Percentiles rank a stretch among this genome's conserved stretches.
Evolutionary conservation across 2,888 invertebrate species (phyloP).

Genomic region (Apamea monoglypha): DNA sequence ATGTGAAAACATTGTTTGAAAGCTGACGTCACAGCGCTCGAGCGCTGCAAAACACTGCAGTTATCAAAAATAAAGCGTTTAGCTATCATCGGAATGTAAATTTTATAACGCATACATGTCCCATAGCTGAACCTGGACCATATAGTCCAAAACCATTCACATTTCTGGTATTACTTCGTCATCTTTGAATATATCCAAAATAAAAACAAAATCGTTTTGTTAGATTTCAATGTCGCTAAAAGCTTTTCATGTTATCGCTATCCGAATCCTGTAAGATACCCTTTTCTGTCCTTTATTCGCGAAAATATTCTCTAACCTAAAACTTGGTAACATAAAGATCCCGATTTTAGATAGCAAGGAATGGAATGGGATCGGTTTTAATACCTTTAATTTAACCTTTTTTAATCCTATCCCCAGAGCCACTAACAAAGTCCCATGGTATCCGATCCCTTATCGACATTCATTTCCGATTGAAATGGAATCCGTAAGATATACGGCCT

Average conservation of each 20-base stretch:
- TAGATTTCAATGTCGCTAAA: background rate
- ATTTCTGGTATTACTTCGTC: background rate
- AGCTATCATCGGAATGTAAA: constrained; percentile 28
- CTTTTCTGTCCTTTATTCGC: constrained; percentile 9
- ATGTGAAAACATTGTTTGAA: constrained; percentile 15
- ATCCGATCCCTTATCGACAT: constrained; percentile 43
- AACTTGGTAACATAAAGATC: constrained; percentile 35
- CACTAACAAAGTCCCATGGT: constrained; percentile 17
- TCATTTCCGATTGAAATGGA: constrained; percentile 29
- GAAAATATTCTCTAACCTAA: constrained; percentile 2
- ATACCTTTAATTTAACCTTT: constrained; percentile 41
- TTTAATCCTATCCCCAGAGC: constrained; percentile 15
- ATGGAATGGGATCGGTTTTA: constrained; percentile 7
- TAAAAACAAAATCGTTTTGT: background rate
- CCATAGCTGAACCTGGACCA: background rate
- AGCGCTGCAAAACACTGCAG: constrained; percentile 4
- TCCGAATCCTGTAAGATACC: constrained; percentile 7
- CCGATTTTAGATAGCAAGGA: constrained; percentile 10
- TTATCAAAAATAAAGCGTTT: constrained; percentile 48
- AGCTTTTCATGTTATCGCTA: constrained; percentile 10
- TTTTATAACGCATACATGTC: background rate
- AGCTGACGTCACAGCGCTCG: constrained; percentile 23
- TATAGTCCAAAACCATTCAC: background rate
- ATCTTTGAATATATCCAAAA: background rate
- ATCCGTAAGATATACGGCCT: constrained; percentile 33